Conservation (phyloP, 2,113 vertebrate genomes). For the Lasiurus borealis region DNA sequence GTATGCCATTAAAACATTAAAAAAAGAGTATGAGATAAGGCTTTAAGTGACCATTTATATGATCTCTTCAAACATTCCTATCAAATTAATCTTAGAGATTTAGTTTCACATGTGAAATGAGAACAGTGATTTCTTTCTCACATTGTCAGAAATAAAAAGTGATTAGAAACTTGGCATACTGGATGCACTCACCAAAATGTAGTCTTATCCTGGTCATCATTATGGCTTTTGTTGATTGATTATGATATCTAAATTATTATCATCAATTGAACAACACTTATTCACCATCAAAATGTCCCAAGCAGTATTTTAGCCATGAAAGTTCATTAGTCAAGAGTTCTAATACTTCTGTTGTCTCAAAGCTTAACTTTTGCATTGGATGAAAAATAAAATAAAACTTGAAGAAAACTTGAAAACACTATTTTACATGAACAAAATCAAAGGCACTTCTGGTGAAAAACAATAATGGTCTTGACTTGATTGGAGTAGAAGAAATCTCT, state of each 20-base stretch:
- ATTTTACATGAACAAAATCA: not conserved
- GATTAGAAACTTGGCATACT: not conserved
- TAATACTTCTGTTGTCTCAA: not conserved
- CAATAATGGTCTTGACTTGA: not conserved
- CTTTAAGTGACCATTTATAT: not conserved
- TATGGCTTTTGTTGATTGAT: not conserved
- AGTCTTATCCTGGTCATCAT: not conserved
- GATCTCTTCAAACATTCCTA: not conserved
- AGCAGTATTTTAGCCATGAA: not conserved
- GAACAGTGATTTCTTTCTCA: not conserved
- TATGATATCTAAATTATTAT: not conserved
- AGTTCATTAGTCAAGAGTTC: not conserved
- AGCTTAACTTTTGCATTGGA: not conserved
- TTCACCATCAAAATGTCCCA: not conserved
- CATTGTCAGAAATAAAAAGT: not conserved
- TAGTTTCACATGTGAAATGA: not conserved
- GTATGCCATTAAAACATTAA: constrained; percentile 10
- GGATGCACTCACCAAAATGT: not conserved
- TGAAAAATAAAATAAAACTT: not conserved
- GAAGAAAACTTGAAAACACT: not conserved
- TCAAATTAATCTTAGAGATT: not conserved
- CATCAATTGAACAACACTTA: not conserved
- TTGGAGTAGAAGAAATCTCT: not conserved
- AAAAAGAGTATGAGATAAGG: not conserved
- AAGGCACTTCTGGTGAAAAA: not conserved